Base-by-base conservation (phyloP, 2,797 vertebrate genomes). In the Acridotheres tristis region DNA sequence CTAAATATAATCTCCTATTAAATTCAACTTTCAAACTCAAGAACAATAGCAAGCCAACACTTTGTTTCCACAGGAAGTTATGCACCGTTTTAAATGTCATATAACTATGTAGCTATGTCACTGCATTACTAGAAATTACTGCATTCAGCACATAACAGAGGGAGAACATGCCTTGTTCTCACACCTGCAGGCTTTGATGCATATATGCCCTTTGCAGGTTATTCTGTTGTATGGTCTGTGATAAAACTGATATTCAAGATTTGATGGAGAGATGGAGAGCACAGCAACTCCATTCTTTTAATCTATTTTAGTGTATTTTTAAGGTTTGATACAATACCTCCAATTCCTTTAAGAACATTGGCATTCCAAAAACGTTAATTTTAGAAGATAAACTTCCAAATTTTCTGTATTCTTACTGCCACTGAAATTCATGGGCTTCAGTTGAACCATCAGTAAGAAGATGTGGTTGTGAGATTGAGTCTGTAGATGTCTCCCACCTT, bases 151-250 rank as follows among this genome's bases (percentile, higher is more conserved):
- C 5, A 2, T 25, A 90, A 90, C 79, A 96, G 74, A 71, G 90
- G 86, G 83, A 85, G 55, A 73, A 90, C 51, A 69, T n/a, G 40
- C 29, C 47, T 96, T 71, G 38, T 66, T 89, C 89, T 88, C 72
- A 79, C 75, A 96, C 94, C 87, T 96, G 76, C 63, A 94, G 89
- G 59, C 40, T 96, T 72, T 77, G 81, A 54, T 83, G 67, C 45
- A 42, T 74, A 63, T 42, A 18, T 85, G 34, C 7, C 47, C 48
- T 84, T 76, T 84, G 85, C 78, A 50, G 47, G 38, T 96, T 50
- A 34, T 83, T 85, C 79, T 92, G 29, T 94, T 82, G 55, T 29
- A 77, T 74, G 58, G 20, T 32, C 48, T 57, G 38, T 42, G 85
- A 57, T 61, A 78, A 58, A 79, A 89, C 36, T 61, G 69, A 79